These are phyloP conservation scores for Calephelis perditalis DNA, from an alignment of 2,888 invertebrate genomes.

Conservation along the genomic window DNA sequence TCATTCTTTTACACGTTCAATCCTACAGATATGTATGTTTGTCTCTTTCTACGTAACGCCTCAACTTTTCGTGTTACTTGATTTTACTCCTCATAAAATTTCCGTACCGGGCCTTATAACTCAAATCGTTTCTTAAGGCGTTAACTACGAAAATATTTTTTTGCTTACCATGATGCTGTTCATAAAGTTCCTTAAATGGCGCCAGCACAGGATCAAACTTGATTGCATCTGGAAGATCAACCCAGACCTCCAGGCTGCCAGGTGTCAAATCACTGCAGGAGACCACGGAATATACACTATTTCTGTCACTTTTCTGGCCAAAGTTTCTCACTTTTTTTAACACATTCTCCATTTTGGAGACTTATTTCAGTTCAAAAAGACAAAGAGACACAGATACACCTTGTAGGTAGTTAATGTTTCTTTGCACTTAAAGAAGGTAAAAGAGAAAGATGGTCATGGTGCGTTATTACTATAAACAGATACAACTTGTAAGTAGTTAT, in stretches of 20 bases:
- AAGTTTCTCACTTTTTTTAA: constrained; percentile 35
- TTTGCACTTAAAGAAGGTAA: too few species aligned
- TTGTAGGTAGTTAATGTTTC: too few species aligned
- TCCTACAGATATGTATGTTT: too few species aligned
- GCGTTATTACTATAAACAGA: background rate
- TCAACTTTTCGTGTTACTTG: too few species aligned
- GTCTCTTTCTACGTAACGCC: too few species aligned
- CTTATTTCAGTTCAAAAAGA: background rate
- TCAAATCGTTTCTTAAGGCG: too few species aligned
- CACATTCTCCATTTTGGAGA: constrained; percentile 40
- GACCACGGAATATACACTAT: constrained; percentile 63
- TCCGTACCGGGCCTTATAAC: too few species aligned
- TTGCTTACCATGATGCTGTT: constrained; percentile 63
- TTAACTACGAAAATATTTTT: too few species aligned
- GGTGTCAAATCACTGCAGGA: constrained; percentile 79
- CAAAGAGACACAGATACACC: background rate
- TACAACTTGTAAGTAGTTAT: background rate
- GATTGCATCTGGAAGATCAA: constrained; percentile 81
- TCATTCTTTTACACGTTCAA: too few species aligned
- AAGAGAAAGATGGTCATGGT: too few species aligned
- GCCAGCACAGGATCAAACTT: constrained; percentile 82
- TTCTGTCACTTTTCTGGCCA: constrained; percentile 33
- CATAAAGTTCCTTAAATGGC: constrained; percentile 78
- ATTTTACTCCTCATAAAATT: too few species aligned
- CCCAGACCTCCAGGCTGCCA: constrained; percentile 81